A percentile compares a stretch with the other conserved stretches of the same genome.
phyloP scores from a whole-genome alignment of 2,797 vertebrate species.

The Parambassis ranga region DNA sequence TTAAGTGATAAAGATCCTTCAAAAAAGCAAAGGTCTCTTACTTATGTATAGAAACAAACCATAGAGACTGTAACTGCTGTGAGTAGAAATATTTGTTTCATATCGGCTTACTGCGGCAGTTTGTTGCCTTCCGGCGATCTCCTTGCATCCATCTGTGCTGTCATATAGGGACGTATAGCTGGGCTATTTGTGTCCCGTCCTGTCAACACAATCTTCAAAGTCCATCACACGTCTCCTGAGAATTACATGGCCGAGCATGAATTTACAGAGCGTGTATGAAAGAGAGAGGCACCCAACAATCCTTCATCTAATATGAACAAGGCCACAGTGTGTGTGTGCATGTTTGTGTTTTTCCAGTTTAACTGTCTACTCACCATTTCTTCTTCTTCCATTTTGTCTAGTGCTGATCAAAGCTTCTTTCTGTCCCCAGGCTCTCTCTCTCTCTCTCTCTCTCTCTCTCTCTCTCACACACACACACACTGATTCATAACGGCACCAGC shows the following conservation, averaged over 20 bases:
- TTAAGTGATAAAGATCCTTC: not conserved
- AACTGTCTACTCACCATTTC: not conserved
- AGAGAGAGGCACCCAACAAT: not conserved
- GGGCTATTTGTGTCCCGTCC: constrained; percentile 26
- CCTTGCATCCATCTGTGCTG: constrained; percentile 22
- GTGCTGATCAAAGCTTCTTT: constrained; percentile 48
- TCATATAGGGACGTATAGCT: constrained; percentile 6
- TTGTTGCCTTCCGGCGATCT: constrained; percentile 25
- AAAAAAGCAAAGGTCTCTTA: not conserved
- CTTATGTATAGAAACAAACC: constrained; percentile 9
- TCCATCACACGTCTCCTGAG: constrained; percentile 14
- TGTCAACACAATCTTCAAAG: constrained; percentile 17
- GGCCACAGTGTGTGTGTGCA: not conserved
- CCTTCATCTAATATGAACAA: not conserved
- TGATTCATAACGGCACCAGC: constrained; percentile 23
- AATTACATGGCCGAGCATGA: constrained; percentile 3
- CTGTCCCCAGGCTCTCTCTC: constrained; percentile 4
- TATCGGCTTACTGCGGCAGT: not conserved
- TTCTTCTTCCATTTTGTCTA: constrained; percentile 27
- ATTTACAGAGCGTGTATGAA: not conserved
- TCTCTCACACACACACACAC: not conserved
- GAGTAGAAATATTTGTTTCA: constrained; percentile 17
- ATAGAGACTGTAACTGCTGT: not conserved
- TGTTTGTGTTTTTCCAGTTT: not conserved
- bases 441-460: too few species aligned